These are phyloP conservation scores for Umimayanthus chanpuru DNA, from an alignment of 92 coral and sea anemone species.

Conservation along the genomic window DNA sequence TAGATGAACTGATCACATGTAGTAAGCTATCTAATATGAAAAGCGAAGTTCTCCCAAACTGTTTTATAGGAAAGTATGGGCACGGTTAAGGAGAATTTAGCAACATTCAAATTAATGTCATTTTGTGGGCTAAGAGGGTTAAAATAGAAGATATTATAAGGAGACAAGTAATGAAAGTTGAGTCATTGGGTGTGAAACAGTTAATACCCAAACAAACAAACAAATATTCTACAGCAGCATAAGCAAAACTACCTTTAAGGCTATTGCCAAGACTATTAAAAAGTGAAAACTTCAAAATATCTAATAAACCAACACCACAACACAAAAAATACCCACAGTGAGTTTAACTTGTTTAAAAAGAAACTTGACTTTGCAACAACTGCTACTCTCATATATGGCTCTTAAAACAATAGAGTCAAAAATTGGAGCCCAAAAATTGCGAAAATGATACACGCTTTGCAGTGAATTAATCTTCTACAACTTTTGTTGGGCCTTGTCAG, in stretches of 20 bases:
- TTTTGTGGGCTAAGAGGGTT: too few relatives aligned
- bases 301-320: too few relatives aligned
- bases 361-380: not conserved
- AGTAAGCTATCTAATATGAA: too few relatives aligned
- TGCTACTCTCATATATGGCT: not conserved
- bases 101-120: too few relatives aligned
- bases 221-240: not conserved
- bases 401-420: not conserved
- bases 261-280: conserved; percentile 1
- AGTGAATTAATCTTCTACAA: not conserved
- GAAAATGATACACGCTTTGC: not conserved
- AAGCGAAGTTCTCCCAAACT: too few relatives aligned
- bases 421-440: not conserved
- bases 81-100: too few relatives aligned
- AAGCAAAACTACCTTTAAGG: not conserved
- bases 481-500: too few relatives aligned
- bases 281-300: not conserved
- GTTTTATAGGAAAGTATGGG: too few relatives aligned
- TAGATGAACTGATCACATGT: too few relatives aligned
- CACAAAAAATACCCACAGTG: not conserved
- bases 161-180: too few relatives aligned
- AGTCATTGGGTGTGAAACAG: not conserved
- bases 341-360: not conserved
- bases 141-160: too few relatives aligned
- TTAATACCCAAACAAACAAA: not conserved